A percentile compares a stretch with the other conserved stretches of the same genome.
phyloP scores from a whole-genome alignment of 2,888 invertebrate genomes.

The Eristalis arbustorum region DNA sequence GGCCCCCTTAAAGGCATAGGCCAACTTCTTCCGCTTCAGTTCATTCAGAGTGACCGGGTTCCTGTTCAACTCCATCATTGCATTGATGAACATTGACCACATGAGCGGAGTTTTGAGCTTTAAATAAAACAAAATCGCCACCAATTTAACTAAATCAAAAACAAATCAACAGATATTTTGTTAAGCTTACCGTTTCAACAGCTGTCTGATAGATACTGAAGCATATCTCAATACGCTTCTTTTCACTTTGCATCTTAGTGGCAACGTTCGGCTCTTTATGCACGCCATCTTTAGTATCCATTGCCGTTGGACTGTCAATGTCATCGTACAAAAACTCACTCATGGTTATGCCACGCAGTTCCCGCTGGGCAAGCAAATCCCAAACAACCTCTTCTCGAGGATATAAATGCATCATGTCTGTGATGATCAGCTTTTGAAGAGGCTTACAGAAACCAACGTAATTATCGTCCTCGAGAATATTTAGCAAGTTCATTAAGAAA shows the following conservation, averaged over 20 bases:
- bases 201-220: slow-evolving; percentile 81
- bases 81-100: slow-evolving; percentile 83
- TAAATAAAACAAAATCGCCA: neutral
- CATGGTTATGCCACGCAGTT: slow-evolving; percentile 81
- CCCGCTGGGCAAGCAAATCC: slow-evolving; percentile 83
- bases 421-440: slow-evolving; percentile 82
- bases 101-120: slow-evolving; percentile 81
- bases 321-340: slow-evolving; percentile 71
- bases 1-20: slow-evolving; percentile 81
- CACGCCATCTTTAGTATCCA: neutral
- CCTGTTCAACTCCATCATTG: slow-evolving; percentile 82
- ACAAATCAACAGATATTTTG: neutral
- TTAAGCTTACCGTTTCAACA: slow-evolving; percentile 76
- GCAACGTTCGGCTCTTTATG: neutral
- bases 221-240: slow-evolving; percentile 80
- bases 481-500: slow-evolving; percentile 83
- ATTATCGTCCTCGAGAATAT: slow-evolving; percentile 80
- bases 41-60: slow-evolving; percentile 80
- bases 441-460: slow-evolving; percentile 82
- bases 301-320: slow-evolving; percentile 9
- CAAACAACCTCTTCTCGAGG: slow-evolving; percentile 82
- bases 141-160: neutral
- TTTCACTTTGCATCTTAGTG: slow-evolving; percentile 12
- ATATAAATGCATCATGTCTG: slow-evolving; percentile 81
- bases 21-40: slow-evolving; percentile 81